Evolutionary conservation across 1,140 invertebrate species (phyloP), one percentile per base, ranked within the genome.

Genomic region (Drosophila simulans): DNA sequence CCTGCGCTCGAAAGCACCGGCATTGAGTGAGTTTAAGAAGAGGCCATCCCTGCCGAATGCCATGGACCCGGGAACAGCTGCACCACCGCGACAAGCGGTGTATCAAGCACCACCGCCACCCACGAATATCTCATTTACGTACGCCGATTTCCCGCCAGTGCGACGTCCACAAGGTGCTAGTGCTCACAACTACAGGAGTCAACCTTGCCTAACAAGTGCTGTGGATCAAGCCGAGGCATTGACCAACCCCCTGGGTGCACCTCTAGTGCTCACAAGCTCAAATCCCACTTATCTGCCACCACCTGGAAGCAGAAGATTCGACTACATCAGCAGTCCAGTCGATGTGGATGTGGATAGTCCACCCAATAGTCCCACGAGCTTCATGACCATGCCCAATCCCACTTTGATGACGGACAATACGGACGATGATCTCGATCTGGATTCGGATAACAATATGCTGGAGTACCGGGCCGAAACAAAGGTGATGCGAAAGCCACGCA

Each of bases 401-500:
- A 60, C 57, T 7, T 11, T 71, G 27, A 86, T 70, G 43, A 91
- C 89, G 8, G 91, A 92, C 58, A 90, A 89, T 25, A 91, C 91
- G 2, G 91, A 91, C 22, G 91, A 92, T 56, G 91, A 91, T 56
- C 73, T 91, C 25, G 92, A 92, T 8, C 25, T 89, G 46, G 91
- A 92, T 7, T 86, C 83, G 25, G 90, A 91, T 40, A 77, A 79
- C 27, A 93, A 92, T 55, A 66, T 93, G 55, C 80, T 91, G 31
- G 94, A 95, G 80, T 94, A 94, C 77, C 93, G 93, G 22, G 94
- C 94, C 4, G 94, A 94, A 60, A 94, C 94, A 57, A 94, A 93
- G 69, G 94, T 95, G 5, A 95, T 95, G 95, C 92, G 93, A 13
- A 95, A 94, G 3, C 95, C 95, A 0, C 93, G 94, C 27, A 93